Percentiles rank a stretch among this genome's conserved stretches.
Conservation (phyloP, 23 tunicate species). For the Clavelina lepadiformis region DNA sequence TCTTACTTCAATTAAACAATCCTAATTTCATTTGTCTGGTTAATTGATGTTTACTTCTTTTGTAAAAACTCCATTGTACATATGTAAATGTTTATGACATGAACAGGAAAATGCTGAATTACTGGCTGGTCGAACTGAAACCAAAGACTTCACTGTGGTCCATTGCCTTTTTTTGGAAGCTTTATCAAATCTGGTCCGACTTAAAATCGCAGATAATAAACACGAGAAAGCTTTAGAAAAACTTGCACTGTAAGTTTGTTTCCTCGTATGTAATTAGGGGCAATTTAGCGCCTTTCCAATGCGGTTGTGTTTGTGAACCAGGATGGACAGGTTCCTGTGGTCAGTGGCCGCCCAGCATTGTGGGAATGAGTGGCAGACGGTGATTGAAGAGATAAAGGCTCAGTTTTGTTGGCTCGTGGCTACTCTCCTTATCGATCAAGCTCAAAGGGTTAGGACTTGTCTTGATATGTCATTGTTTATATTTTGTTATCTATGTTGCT, state of each 20-base stretch:
- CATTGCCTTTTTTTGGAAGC: constrained; percentile 49
- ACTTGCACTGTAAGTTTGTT: constrained; percentile 49
- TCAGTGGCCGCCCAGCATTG: not conserved
- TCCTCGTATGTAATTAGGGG: too few relatives aligned
- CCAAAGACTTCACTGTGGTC: not conserved
- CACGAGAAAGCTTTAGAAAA: constrained; percentile 42
- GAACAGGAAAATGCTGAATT: too few relatives aligned
- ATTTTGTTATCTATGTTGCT: too few relatives aligned
- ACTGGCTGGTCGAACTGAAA: too few relatives aligned
- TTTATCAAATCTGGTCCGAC: constrained; percentile 32
- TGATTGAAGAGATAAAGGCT: constrained; percentile 56
- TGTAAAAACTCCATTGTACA: too few relatives aligned
- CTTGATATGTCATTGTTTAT: too few relatives aligned
- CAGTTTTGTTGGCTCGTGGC: constrained; percentile 55
- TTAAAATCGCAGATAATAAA: constrained; percentile 37
- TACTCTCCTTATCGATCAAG: constrained; percentile 44
- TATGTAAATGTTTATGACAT: too few relatives aligned
- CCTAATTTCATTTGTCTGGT: too few relatives aligned
- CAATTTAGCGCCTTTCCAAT: too few relatives aligned
- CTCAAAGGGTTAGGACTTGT: constrained; percentile 46
- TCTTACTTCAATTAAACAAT: too few relatives aligned
- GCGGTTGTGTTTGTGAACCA: not conserved
- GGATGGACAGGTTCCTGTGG: constrained; percentile 35
- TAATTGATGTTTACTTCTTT: too few relatives aligned
- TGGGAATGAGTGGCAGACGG: constrained; percentile 39